Evolutionary conservation across 2,113 vertebrate genomes (phyloP).

Genomic region (Catharus fuscescens): DNA sequence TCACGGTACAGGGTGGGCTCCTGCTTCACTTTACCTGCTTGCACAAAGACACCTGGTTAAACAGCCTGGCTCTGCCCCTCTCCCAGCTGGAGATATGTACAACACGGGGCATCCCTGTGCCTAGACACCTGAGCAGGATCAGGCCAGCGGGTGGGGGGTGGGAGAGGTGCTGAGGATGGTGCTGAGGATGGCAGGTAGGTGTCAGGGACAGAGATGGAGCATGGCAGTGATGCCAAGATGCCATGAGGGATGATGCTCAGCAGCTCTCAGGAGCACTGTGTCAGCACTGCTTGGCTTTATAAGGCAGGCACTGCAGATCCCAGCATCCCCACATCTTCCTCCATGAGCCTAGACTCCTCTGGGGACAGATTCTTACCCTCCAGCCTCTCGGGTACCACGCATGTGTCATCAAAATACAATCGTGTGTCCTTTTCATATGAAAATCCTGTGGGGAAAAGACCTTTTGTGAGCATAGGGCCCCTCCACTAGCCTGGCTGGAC

Average conservation of each 20-base stretch:
- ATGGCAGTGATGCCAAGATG: rapidly evolving
- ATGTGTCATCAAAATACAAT: constrained; percentile 92
- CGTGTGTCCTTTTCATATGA: constrained; percentile 89
- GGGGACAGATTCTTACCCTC: constrained; percentile 79
- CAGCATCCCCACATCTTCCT: background rate
- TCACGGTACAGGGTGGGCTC: constrained; percentile 90
- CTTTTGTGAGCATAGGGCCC: background rate
- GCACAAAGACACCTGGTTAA: background rate
- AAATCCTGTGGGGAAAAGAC: constrained; percentile 77
- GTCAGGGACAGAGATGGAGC: background rate
- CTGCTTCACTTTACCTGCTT: constrained; percentile 91
- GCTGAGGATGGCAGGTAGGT: background rate
- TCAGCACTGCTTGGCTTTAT: background rate
- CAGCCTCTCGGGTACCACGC: constrained; percentile 91
- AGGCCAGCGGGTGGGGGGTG: background rate
- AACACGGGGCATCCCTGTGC: background rate
- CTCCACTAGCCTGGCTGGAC: background rate
- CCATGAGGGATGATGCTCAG: rapidly evolving
- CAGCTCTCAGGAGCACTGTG: rapidly evolving
- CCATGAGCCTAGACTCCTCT: rapidly evolving
- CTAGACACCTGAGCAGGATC: rapidly evolving
- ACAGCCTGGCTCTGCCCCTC: background rate
- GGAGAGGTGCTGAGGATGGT: background rate
- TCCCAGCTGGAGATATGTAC: rapidly evolving
- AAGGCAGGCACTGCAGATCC: background rate